Conservation (phyloP, 2,888 invertebrate genomes). For the Leucania comma region DNA sequence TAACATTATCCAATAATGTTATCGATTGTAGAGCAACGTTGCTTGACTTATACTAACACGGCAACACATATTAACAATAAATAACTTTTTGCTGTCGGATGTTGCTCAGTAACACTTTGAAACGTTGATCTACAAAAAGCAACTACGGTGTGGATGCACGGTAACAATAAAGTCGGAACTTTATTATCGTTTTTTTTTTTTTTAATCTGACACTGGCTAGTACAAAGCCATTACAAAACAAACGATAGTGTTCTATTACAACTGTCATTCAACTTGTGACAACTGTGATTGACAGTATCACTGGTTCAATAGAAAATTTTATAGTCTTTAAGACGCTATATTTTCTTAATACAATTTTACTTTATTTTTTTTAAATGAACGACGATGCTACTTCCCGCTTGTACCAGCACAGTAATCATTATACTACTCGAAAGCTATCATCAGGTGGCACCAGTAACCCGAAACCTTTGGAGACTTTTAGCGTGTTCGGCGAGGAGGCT, state of each 20-base stretch:
- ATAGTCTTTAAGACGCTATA: background rate
- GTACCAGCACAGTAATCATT: background rate
- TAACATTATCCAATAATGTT: no score
- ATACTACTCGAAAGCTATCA: background rate
- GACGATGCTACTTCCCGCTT: background rate
- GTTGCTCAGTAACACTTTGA: no score
- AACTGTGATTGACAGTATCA: background rate
- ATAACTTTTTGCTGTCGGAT: no score
- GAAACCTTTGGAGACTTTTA: constrained; percentile 7
- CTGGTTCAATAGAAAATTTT: background rate
- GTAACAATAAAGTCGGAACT: no score
- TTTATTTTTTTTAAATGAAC: background rate
- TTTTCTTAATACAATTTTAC: background rate
- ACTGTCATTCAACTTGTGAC: background rate
- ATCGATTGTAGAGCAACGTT: no score
- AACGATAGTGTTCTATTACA: background rate
- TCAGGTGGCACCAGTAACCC: constrained; percentile 32
- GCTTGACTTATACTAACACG: no score
- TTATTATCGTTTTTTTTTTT: background rate
- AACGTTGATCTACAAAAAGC: no score
- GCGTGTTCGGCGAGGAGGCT: constrained; percentile 38
- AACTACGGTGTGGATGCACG: no score
- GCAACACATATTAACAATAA: no score
- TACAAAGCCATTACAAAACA: background rate
- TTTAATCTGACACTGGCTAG: background rate